These are phyloP conservation scores for Aphidius ervi DNA, from an alignment of 1,140 invertebrate genomes.

Conservation along the genomic window DNA sequence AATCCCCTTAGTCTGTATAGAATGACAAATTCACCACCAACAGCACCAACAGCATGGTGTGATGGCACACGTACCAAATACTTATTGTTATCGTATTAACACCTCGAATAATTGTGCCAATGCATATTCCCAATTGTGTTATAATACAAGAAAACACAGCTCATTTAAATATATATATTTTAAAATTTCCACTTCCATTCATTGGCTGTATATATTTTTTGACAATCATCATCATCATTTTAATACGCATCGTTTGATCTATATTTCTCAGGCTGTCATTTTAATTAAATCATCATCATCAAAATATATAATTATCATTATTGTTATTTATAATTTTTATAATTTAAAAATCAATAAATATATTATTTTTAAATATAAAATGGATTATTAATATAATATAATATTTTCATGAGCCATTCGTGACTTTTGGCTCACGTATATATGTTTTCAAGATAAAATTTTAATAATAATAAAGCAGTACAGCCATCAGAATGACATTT, in stretches of 20 bases:
- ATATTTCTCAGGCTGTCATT: conserved; percentile 45
- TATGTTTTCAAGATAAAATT: too few relatives aligned
- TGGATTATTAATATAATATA: too few relatives aligned
- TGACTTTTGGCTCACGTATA: too few relatives aligned
- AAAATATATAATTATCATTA: background rate
- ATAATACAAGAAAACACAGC: conserved; percentile 38
- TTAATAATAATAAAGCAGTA: background rate
- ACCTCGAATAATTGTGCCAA: conserved; percentile 48
- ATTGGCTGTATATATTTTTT: conserved; percentile 20
- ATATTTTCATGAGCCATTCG: too few relatives aligned
- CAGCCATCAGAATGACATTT: too few relatives aligned
- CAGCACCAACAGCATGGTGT: too few relatives aligned
- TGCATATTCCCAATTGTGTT: conserved; percentile 26
- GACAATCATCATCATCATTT: conserved; percentile 41
- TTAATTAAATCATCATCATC: background rate
- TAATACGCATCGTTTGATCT: conserved; percentile 28
- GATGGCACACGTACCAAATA: background rate
- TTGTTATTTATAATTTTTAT: too few relatives aligned
- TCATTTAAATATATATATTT: conserved; percentile 45
- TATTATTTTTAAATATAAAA: too few relatives aligned
- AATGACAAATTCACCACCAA: too few relatives aligned
- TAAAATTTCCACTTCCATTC: too few relatives aligned
- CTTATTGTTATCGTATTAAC: conserved; percentile 50
- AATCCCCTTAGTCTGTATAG: conserved; percentile 28
- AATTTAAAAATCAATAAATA: too few relatives aligned